Evolutionary conservation across 2,797 vertebrate species (phyloP).

Genomic region (Lacerta bilineata): DNA sequence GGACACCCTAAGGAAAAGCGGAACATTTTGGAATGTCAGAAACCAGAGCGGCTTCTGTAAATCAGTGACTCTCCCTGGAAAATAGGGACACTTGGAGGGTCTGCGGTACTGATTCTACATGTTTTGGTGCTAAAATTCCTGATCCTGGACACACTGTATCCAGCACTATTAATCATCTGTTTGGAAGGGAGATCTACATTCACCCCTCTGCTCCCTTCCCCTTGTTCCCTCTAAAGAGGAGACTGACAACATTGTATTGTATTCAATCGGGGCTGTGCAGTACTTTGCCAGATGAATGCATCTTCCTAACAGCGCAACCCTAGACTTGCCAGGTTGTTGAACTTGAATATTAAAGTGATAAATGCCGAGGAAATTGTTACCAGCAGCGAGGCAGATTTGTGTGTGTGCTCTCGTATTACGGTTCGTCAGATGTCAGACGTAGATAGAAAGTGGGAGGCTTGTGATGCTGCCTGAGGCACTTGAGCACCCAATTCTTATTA

Average conservation of each 20-base stretch:
- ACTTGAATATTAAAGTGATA: conserved; percentile 27
- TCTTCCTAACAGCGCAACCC: conserved; percentile 3
- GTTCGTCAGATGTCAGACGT: neutral
- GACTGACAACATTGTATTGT: neutral
- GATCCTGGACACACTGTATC: neutral
- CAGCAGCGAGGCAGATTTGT: neutral
- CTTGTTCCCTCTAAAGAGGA: neutral
- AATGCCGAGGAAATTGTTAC: conserved; percentile 14
- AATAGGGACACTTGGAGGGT: too few species aligned
- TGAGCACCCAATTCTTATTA: neutral
- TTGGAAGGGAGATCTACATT: neutral
- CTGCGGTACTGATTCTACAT: neutral
- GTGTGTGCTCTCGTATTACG: conserved; percentile 16
- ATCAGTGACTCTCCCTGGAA: too few species aligned
- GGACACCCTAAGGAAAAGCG: too few species aligned
- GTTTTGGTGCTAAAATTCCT: neutral
- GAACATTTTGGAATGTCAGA: too few species aligned
- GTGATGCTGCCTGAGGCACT: conserved; percentile 6
- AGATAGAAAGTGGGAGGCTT: conserved; percentile 1
- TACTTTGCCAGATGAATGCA: neutral
- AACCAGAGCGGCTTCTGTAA: too few species aligned
- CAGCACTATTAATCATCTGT: neutral
- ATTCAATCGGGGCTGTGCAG: neutral
- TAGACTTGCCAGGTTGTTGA: conserved; percentile 1
- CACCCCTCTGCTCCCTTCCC: neutral